Percentiles rank a stretch among this genome's conserved stretches.
These are phyloP conservation scores for Sebastes ruberrimus DNA, from an alignment of 2,797 vertebrate species.

Conservation along the genomic window DNA sequence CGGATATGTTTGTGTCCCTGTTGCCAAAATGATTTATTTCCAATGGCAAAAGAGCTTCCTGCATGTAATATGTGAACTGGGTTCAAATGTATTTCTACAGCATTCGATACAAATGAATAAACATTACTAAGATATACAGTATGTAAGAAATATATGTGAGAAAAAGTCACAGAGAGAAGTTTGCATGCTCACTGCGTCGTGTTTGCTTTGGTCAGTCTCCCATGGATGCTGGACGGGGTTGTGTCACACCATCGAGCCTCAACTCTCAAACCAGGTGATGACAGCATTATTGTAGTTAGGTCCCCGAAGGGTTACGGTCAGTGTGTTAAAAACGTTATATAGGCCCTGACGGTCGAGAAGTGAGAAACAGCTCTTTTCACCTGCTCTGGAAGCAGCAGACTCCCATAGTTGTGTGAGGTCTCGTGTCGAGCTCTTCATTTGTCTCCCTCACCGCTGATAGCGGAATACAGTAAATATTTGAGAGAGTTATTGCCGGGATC, in stretches of 20 bases:
- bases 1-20: background rate
- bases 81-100: background rate
- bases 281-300: conserved; percentile 64
- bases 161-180: conserved; percentile 13
- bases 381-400: conserved; percentile 45
- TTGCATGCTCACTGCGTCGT: conserved; percentile 22
- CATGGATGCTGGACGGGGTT: conserved; percentile 56
- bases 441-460: conserved; percentile 53
- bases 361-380: conserved; percentile 58
- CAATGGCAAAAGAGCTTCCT: background rate
- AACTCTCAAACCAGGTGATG: conserved; percentile 54
- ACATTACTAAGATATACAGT: background rate
- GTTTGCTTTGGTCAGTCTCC: conserved; percentile 76
- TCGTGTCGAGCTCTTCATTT: conserved; percentile 50
- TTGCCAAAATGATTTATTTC: background rate
- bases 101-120: background rate
- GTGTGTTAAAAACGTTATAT: conserved; percentile 62
- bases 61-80: background rate
- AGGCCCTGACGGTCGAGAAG: conserved; percentile 38
- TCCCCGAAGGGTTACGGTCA: conserved; percentile 55
- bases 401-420: conserved; percentile 69
- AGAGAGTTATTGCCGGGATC: conserved; percentile 71
- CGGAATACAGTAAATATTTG: conserved; percentile 70
- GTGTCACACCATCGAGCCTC: conserved; percentile 42
- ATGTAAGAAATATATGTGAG: background rate